These are phyloP conservation scores for Ceratothoa steindachneri DNA, from an alignment of 2,888 invertebrate genomes.

Conservation along the genomic window DNA sequence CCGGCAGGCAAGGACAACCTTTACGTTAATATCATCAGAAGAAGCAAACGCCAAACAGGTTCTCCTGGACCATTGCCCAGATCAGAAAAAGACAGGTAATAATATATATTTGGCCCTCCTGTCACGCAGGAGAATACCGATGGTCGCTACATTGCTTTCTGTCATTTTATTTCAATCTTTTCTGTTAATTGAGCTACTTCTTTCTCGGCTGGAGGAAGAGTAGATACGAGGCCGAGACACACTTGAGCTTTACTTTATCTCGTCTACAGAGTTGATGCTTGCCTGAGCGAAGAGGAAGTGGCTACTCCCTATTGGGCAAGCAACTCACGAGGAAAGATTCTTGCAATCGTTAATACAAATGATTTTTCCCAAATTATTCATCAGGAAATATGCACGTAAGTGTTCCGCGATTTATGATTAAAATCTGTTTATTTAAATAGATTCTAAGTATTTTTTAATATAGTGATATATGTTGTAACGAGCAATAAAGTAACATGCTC, in stretches of 20 bases:
- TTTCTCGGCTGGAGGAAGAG: too few relatives aligned
- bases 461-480: too few relatives aligned
- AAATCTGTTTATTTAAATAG: neutral
- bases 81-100: neutral
- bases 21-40: neutral
- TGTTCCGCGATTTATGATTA: neutral
- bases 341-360: conserved; percentile 89
- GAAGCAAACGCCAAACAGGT: neutral
- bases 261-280: conserved; percentile 73
- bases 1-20: neutral
- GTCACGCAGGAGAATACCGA: too few relatives aligned
- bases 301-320: conserved; percentile 92
- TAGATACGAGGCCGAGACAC: too few relatives aligned
- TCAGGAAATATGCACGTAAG: conserved; percentile 84
- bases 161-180: too few relatives aligned
- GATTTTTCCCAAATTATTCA: conserved; percentile 93
- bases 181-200: too few relatives aligned
- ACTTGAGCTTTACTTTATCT: too few relatives aligned
- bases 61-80: neutral
- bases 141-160: too few relatives aligned
- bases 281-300: conserved; percentile 86
- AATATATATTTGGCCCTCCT: too few relatives aligned
- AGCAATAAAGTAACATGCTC: too few relatives aligned
- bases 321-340: conserved; percentile 82
- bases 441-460: too few relatives aligned